Evolutionary conservation across 2,113 vertebrate species (phyloP).

Genomic region (Eurystomus gularis): DNA sequence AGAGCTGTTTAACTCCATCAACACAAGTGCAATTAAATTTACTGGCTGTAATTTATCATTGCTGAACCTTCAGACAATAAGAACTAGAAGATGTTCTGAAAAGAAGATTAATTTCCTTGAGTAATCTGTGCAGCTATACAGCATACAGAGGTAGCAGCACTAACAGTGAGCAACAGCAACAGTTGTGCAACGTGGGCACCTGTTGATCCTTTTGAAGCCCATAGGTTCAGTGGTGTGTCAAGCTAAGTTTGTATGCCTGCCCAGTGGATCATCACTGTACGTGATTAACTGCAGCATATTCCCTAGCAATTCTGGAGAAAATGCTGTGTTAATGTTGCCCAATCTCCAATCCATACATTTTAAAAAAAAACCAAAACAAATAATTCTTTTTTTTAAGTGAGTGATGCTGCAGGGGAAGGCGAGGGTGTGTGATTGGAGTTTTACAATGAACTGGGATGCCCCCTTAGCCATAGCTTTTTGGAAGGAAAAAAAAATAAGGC

Average conservation of each 20-base stretch:
- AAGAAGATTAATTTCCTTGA: not conserved
- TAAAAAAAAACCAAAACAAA: not conserved
- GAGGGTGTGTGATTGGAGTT: not conserved
- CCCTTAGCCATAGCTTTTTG: not conserved
- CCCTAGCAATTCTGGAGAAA: not conserved
- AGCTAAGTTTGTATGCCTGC: not conserved
- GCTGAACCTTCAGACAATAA: not conserved
- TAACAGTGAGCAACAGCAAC: not conserved
- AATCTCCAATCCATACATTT: not conserved
- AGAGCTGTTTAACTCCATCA: not conserved
- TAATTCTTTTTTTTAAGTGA: not conserved
- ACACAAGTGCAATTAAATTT: not conserved
- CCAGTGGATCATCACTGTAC: not conserved
- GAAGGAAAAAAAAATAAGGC: not conserved
- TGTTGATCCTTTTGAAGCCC: not conserved
- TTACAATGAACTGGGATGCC: not conserved
- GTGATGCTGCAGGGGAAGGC: accelerated
- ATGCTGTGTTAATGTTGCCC: not conserved
- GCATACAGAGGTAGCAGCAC: not conserved
- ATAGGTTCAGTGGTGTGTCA: not conserved
- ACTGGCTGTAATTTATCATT: not conserved
- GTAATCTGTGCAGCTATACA: not conserved
- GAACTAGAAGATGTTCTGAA: not conserved
- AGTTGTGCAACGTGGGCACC: not conserved
- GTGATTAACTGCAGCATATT: not conserved